phyloP scores from a whole-genome alignment of 2,888 invertebrate genomes.

The Cryptus viduatorius region DNA sequence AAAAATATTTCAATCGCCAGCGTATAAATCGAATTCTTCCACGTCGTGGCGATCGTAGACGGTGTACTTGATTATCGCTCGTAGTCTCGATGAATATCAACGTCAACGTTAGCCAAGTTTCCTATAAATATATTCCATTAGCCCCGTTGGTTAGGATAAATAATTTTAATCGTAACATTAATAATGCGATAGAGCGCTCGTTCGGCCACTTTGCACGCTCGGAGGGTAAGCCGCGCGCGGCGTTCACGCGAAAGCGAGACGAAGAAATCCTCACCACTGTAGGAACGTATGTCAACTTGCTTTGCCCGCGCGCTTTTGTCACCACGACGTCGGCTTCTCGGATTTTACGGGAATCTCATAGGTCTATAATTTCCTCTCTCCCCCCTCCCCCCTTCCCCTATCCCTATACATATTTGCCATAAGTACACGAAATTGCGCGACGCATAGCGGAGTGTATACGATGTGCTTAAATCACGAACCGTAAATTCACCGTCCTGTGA shows the following conservation, averaged over 20 bases:
- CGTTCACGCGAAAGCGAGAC: constrained; percentile 32
- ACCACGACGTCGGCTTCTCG: constrained; percentile 34
- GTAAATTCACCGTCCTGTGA: constrained; percentile 32
- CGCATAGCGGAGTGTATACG: neutral
- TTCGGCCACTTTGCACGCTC: constrained; percentile 56
- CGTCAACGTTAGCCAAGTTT: constrained; percentile 51
- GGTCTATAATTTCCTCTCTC: constrained; percentile 4
- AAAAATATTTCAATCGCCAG: constrained; percentile 10
- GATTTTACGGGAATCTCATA: constrained; percentile 23
- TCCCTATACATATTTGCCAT: neutral
- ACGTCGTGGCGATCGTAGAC: constrained; percentile 26
- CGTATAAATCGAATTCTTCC: constrained; percentile 31
- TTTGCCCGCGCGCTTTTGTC: constrained; percentile 23
- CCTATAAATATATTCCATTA: constrained; percentile 62
- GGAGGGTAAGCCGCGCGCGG: constrained; percentile 15
- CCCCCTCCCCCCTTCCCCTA: neutral
- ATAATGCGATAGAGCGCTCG: constrained; percentile 60
- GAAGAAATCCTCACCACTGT: neutral
- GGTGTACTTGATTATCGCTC: constrained; percentile 21
- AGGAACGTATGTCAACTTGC: constrained; percentile 43
- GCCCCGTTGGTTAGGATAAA: constrained; percentile 57
- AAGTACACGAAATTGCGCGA: constrained; percentile 26
- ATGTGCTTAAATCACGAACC: constrained; percentile 50
- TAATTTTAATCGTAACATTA: constrained; percentile 65
- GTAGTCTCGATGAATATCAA: constrained; percentile 55